Conservation (phyloP, 1,140 invertebrate species). For the Brachionus asplanchnoidis region DNA sequence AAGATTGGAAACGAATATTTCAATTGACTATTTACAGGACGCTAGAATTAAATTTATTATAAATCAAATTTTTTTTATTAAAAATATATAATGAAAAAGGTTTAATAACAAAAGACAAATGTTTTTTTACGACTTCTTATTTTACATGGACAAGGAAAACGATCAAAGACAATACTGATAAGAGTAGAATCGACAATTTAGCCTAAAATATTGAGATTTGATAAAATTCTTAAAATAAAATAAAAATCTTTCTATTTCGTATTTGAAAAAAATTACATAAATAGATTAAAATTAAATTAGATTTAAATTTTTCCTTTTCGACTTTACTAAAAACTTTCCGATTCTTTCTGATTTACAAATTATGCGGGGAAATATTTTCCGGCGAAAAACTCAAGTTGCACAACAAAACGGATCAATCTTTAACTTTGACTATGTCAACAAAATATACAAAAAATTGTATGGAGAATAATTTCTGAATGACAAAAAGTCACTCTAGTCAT, state of each 20-base stretch:
- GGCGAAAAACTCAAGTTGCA: background rate
- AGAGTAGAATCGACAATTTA: background rate
- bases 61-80: background rate
- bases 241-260: background rate
- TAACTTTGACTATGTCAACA: background rate
- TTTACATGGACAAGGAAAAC: background rate
- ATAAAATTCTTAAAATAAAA: background rate
- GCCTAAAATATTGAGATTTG: background rate
- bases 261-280: background rate
- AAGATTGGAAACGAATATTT: background rate
- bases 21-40: background rate
- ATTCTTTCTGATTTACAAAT: background rate
- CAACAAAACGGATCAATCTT: background rate
- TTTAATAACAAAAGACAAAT: background rate
- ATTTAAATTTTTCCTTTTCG: background rate
- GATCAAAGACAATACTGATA: background rate
- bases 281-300: background rate
- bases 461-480: background rate
- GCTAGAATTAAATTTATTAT: background rate
- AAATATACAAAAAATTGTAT: slow-evolving; percentile 1
- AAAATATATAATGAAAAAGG: background rate
- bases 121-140: background rate
- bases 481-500: slow-evolving; percentile 34
- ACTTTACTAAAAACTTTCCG: background rate
- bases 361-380: background rate